Evolutionary conservation across 1,140 invertebrate species (phyloP), one percentile per base, ranked within the genome.

Genomic region (Anastatus disparis): DNA sequence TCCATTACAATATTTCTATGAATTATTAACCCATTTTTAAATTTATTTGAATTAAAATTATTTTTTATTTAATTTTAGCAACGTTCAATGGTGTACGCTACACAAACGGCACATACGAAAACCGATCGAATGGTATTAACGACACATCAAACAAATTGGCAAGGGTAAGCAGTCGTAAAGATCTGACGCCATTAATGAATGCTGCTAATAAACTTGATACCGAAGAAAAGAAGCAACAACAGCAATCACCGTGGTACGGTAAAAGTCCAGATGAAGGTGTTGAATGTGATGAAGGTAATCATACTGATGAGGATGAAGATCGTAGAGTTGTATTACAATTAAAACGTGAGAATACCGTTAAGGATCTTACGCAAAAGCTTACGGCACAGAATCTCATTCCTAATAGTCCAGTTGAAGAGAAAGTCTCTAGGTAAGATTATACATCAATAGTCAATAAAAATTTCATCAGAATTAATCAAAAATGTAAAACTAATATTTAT

Each of bases 321-420:
- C 84, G 88, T 75, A 88, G 87, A 73, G 85, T 88, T 56, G 79
- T 90, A 55, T 78, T 91, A 61, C 89, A 91, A 71, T 78, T 92
- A 62, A 91, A 91, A 80, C 87, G 90, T 59, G 93, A 95, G 83
- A 91, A 92, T 75, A 94, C 93, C 29, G 93, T 95, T 26, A 94
- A 94, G 86, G 94, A 95, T 87, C 85, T 96, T 64, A 94, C 93
- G 31, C 93, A 95, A 80, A 94, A 94, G 84, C 84, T 96, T 73
- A 91, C 91, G 22, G 93, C 89, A 81, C 89, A 90, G 78, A 89
- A 87, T 79, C 84, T 88, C 55, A 84, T 91, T 78, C 86, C 90
- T 35, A 88, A 82, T 63, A 92, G 89, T 71, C 87, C 88, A 40
- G 85, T 85, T 46, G 87, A 89, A 77, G 84, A 89, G 82, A 81